Evolutionary conservation across 2,888 invertebrate genomes (phyloP).

Genomic region (Galeopsomyia nigrocyanea): DNA sequence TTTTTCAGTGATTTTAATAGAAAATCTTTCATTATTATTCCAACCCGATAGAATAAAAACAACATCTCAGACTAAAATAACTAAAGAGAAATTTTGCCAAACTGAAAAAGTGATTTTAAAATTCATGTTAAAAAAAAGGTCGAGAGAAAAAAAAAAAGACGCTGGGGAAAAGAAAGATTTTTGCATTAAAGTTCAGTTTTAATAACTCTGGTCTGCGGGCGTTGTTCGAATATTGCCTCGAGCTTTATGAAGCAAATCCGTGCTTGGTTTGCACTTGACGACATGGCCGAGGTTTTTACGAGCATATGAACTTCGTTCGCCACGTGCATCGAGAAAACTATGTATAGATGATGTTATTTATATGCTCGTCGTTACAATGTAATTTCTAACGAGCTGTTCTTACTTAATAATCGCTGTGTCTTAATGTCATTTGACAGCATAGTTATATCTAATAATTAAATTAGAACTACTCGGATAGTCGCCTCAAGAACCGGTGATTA

Average conservation of each 20-base stretch:
- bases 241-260: slow-evolving; percentile 16
- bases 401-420: too few species aligned
- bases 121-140: neutral
- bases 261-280: slow-evolving; percentile 32
- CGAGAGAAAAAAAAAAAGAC: neutral
- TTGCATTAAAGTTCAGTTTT: slow-evolving; percentile 15
- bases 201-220: slow-evolving; percentile 14
- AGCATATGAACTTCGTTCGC: neutral
- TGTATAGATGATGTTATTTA: too few species aligned
- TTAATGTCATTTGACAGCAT: too few species aligned
- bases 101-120: neutral
- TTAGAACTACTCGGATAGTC: too few species aligned
- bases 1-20: too few species aligned
- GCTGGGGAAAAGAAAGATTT: neutral
- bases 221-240: neutral
- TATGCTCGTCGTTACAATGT: neutral
- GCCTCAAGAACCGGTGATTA: too few species aligned
- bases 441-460: too few species aligned
- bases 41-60: too few species aligned
- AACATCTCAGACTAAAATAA: too few species aligned
- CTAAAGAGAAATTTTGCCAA: too few species aligned
- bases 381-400: too few species aligned
- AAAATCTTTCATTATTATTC: too few species aligned
- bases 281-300: slow-evolving; percentile 8
- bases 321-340: slow-evolving; percentile 1